Evolutionary conservation across 2,113 vertebrate genomes (phyloP), one percentile per base, ranked within the genome.

Genomic region (Pristiophorus japonicus): DNA sequence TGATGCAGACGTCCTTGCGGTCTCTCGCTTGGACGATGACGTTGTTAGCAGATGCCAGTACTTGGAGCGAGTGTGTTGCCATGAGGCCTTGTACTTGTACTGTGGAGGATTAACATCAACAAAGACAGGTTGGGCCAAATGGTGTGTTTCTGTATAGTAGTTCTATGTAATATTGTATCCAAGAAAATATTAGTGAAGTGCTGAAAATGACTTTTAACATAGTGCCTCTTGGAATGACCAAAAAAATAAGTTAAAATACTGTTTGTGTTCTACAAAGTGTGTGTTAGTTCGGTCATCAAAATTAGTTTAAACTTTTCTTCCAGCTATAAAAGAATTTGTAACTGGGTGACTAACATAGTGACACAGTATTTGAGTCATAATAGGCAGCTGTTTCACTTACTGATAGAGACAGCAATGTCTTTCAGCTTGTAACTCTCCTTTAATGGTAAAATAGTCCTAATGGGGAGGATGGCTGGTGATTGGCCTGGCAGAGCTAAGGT

Each of bases 401-500:
- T 94, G 66, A 67, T 70, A 51, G 51, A 45, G 62, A 94, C 42
- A 94, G 93, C 93, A 94, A 70, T 70, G 42, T 73, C 93, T 94
- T 51, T 67, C 90, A 24, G 93, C 93, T 51, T 45, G 66, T 34
- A 47, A 67, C 93, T 94, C 65, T 94, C 93, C 93, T 94, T 94
- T 94, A 70, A 94, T 94, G 93, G 93, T 94, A 70, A 94, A 94
- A 70, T 70, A 51, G 65, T 73, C 65, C 93, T 94, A 94, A 94
- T 70, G 65, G 73, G 66, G 66, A 45, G 66, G 66, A 0, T 70
- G 91, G 4, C 65, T 94, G 93, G 45, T 94, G 45, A 94, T 70
- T 94, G 93, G 90, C n/a, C 34, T 92, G 84, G n/a, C 38, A 1
- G 51, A 66, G 12, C 18, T 65, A 38, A 67, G 67, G 93, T 70